Conservation (phyloP, 2,113 vertebrate species). For the Pionites leucogaster region DNA sequence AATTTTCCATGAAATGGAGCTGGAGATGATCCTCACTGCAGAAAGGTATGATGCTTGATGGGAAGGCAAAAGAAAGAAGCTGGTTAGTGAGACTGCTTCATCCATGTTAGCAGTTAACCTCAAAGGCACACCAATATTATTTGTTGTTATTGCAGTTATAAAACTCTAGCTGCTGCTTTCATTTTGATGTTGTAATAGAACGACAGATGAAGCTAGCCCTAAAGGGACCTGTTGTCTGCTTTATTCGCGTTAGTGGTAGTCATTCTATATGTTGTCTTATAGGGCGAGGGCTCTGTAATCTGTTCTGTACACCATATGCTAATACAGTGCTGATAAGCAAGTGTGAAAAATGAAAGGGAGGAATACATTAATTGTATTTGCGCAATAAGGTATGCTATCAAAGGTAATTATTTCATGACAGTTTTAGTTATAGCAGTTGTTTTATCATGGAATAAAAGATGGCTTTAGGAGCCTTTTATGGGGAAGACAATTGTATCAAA, state of each 20-base stretch:
- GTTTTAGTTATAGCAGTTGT: conserved; percentile 77
- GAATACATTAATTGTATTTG: conserved; percentile 76
- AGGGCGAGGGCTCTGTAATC: conserved; percentile 11
- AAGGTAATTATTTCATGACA: conserved; percentile 79
- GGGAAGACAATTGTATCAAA: conserved; percentile 82
- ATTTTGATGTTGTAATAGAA: neutral
- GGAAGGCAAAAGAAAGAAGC: neutral
- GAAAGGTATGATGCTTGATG: neutral
- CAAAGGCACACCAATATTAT: neutral
- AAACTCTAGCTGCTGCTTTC: conserved; percentile 4
- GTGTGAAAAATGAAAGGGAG: conserved; percentile 72
- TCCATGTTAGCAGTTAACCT: neutral
- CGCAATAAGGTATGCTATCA: conserved; percentile 73
- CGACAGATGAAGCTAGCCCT: conserved; percentile 44
- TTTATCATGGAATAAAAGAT: conserved; percentile 81
- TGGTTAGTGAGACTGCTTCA: neutral
- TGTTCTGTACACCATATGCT: conserved; percentile 67
- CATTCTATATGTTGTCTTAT: neutral
- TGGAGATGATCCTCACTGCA: neutral
- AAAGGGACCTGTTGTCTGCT: conserved; percentile 30
- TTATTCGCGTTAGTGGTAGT: neutral
- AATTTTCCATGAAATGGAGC: neutral
- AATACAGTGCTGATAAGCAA: conserved; percentile 68
- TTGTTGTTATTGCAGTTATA: neutral
- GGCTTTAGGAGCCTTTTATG: conserved; percentile 78